Base-by-base conservation (phyloP, 2,113 vertebrate species). In the Burhinus bistriatus region DNA sequence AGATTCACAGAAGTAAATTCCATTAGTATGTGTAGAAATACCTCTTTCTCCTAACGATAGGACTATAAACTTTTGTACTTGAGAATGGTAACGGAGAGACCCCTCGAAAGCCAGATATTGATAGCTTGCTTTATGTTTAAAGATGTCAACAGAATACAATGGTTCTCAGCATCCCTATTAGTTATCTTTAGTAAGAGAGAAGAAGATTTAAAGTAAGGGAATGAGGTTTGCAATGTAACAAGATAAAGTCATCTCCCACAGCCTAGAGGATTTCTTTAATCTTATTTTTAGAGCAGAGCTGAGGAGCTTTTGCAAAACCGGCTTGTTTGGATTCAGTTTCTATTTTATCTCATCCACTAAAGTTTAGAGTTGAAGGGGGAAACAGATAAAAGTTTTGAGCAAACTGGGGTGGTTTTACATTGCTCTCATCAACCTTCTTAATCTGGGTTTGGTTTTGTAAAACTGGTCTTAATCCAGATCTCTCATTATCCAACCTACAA, bases 141-240 rank as follows among this genome's bases (percentile, higher is more conserved):
- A 94, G 62, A 97, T 88, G 97, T 95, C 97, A 96, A 97, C 94
- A 96, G 93, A 94, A 59, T 77, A 97, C 94, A 95, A 90, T 96
- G 58, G 91, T 32, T 97, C 94, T 97, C 95, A 97, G 94, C 97
- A 95, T 91, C 91, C 97, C 85, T 94, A 97, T 97, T 97, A 97
- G 94, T 94, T 97, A 97, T 97, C 97, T 97, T 97, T 97, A 94
- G 97, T 96, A 97, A 97, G 90, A 83, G 95, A 97, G 97, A 97
- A 96, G 96, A 96, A 97, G 96, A 96, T 97, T 97, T 96, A 95
- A 96, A 95, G 95, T 91, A 95, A 88, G 84, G 91, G 95, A 97
- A 95, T 97, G 91, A 92, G 94, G 94, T 95, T 97, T 95, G 93
- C 96, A 97, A 58, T 95, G 93, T 96, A 95, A 95, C 91, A 68